These are phyloP conservation scores for Agrochola lota DNA, from an alignment of 2,888 invertebrate species.

Conservation along the genomic window DNA sequence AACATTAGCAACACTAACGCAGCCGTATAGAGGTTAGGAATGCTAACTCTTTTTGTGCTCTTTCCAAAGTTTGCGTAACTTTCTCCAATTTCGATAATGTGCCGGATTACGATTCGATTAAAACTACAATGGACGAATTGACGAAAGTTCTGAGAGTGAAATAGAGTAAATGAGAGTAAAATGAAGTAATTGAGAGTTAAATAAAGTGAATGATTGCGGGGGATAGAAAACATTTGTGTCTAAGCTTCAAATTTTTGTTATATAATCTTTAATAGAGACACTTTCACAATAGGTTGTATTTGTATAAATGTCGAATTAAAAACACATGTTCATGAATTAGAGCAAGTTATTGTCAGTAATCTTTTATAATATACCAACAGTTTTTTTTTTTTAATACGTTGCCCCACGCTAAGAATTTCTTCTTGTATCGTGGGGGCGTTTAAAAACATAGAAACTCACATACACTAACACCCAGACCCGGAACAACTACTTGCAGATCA, in stretches of 20 bases:
- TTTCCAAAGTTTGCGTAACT: constrained; percentile 44
- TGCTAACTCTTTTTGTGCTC: constrained; percentile 15
- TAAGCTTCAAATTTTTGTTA: background rate
- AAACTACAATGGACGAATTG: constrained; percentile 49
- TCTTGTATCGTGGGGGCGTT: no score
- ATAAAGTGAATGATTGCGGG: constrained; percentile 22
- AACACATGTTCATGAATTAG: background rate
- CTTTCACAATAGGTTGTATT: constrained; percentile 40
- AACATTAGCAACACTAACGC: background rate
- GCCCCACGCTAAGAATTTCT: no score
- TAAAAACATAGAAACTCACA: no score
- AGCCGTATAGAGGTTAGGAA: background rate
- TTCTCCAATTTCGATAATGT: constrained; percentile 57
- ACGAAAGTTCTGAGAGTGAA: constrained; percentile 44
- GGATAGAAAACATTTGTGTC: constrained; percentile 8
- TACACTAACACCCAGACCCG: no score
- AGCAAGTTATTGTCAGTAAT: constrained; percentile 17
- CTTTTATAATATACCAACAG: background rate
- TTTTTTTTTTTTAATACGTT: no score
- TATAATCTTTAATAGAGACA: background rate
- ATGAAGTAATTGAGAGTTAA: constrained; percentile 32
- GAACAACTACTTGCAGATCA: no score
- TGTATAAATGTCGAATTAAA: constrained; percentile 28
- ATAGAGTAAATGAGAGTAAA: constrained; percentile 36
- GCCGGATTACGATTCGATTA: constrained; percentile 58